These are phyloP conservation scores for Pseudomyrmex sp. DNA, from an alignment of 1,140 invertebrate genomes.

Conservation along the genomic window DNA sequence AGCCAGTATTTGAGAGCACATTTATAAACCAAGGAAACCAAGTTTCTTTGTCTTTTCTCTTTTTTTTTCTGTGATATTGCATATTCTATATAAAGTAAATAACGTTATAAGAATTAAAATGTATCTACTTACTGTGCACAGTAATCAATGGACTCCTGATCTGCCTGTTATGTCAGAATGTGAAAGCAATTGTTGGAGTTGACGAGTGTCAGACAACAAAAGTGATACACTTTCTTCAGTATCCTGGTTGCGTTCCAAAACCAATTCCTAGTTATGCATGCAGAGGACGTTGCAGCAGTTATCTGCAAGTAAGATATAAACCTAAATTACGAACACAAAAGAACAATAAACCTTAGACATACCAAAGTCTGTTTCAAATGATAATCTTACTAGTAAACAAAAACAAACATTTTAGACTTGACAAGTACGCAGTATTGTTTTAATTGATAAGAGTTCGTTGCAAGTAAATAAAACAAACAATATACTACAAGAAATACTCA, in stretches of 20 bases:
- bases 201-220: constrained; percentile 96
- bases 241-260: constrained; percentile 96
- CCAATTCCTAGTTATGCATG: constrained; percentile 97
- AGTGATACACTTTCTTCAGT: constrained; percentile 96
- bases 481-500: background rate
- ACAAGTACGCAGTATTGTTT: background rate
- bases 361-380: background rate
- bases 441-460: background rate
- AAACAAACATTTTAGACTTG: too few species aligned
- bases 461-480: background rate
- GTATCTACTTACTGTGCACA: constrained; percentile 72
- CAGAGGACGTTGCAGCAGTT: constrained; percentile 95
- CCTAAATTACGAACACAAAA: constrained; percentile 5
- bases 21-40: constrained; percentile 23
- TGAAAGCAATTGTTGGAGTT: constrained; percentile 83
- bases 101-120: constrained; percentile 25
- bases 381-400: background rate
- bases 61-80: background rate
- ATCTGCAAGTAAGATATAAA: constrained; percentile 91
- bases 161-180: constrained; percentile 68
- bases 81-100: background rate
- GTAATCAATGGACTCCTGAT: constrained; percentile 72
- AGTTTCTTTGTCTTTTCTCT: background rate
- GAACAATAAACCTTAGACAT: background rate
- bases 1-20: constrained; percentile 23